These are phyloP conservation scores for Phoxinus dragarum DNA, from an alignment of 2,797 vertebrate genomes.

Conservation along the genomic window DNA sequence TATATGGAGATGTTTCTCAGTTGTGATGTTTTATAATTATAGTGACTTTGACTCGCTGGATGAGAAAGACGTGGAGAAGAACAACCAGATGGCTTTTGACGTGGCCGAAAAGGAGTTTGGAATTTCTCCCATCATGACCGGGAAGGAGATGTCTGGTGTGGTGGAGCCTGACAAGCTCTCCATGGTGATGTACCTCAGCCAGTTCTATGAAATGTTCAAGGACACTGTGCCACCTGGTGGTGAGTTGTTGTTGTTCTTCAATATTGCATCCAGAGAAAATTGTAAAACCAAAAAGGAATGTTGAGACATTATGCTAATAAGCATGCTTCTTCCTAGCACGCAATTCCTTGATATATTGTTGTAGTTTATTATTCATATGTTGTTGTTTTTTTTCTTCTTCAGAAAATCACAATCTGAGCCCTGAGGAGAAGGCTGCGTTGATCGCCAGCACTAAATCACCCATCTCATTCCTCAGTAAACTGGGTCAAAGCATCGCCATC, in stretches of 20 bases:
- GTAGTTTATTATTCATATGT: not conserved
- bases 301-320: not conserved
- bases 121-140: slow-evolving; percentile 98
- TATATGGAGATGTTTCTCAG: not conserved
- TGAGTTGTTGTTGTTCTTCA: slow-evolving; percentile 71
- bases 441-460: slow-evolving; percentile 94
- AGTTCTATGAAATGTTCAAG: slow-evolving; percentile 99
- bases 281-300: not conserved
- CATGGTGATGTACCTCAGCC: slow-evolving; percentile 99
- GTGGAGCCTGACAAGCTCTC: slow-evolving; percentile 96
- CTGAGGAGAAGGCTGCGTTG: slow-evolving; percentile 90
- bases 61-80: slow-evolving; percentile 89
- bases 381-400: slow-evolving; percentile 47
- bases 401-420: slow-evolving; percentile 90
- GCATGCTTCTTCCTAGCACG: not conserved
- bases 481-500: slow-evolving; percentile 96
- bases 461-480: slow-evolving; percentile 96
- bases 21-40: slow-evolving; percentile 36
- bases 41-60: slow-evolving; percentile 95
- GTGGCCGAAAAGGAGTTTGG: slow-evolving; percentile 94
- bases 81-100: slow-evolving; percentile 95
- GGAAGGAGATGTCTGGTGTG: slow-evolving; percentile 96
- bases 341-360: not conserved
- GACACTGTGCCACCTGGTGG: slow-evolving; percentile 91
- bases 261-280: not conserved